A percentile compares a stretch with the other conserved stretches of the same genome.
These are phyloP conservation scores for Drosophila obscura DNA, from an alignment of 1,140 invertebrate species.

Conservation along the genomic window DNA sequence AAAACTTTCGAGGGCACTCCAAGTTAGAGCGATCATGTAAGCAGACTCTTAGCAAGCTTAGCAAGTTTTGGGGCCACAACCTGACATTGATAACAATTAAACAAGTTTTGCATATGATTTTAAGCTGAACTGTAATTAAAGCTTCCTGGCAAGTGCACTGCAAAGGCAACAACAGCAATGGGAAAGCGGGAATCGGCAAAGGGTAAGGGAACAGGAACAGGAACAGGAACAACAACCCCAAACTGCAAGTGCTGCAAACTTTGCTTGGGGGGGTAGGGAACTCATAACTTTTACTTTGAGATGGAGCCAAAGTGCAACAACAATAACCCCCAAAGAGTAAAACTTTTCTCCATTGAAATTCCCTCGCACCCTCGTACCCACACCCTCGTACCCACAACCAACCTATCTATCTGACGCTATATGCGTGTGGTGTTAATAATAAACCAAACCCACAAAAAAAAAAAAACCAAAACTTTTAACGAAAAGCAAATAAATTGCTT, in stretches of 20 bases:
- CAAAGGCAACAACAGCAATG: conserved; percentile 42
- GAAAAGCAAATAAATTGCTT: conserved; percentile 67
- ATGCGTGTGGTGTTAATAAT: conserved; percentile 64
- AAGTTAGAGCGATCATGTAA: conserved; percentile 9
- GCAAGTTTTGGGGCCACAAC: conserved; percentile 13
- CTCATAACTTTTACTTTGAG: conserved; percentile 82
- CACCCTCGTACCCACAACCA: neutral
- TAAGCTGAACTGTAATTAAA: conserved; percentile 80
- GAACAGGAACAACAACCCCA: conserved; percentile 17
- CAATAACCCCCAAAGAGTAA: conserved; percentile 60
- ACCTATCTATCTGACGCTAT: conserved; percentile 1
- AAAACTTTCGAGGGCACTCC: neutral
- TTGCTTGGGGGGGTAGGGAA: conserved; percentile 41
- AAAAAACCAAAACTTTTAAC: conserved; percentile 58
- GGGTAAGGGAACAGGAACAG: conserved; percentile 9
- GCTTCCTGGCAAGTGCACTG: conserved; percentile 58
- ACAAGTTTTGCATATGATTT: conserved; percentile 77
- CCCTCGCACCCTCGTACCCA: neutral
- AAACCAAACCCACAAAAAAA: conserved; percentile 66
- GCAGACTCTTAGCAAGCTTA: neutral
- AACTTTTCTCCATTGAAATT: conserved; percentile 55
- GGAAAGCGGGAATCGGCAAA: neutral
- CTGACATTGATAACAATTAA: conserved; percentile 75
- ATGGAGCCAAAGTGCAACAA: conserved; percentile 59
- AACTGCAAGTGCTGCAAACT: conserved; percentile 51